Conservation (phyloP, 2,797 vertebrate species). For the Rhadinocentrus ornatus region DNA sequence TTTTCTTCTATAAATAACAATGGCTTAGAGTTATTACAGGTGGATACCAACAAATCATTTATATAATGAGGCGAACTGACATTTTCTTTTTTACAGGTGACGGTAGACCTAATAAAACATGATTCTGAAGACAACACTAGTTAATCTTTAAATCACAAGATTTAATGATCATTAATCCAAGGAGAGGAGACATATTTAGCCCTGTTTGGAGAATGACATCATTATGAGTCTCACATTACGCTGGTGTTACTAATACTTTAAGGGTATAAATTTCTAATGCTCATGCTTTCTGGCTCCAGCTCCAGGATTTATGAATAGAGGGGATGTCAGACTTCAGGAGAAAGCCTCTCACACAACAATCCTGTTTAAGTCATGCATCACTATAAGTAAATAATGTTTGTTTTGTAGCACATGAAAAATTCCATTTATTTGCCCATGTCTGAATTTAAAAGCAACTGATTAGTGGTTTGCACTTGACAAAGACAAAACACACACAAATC, state of each 20-base stretch:
- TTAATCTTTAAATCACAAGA: neutral
- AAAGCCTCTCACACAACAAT: neutral
- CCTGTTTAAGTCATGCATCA: neutral
- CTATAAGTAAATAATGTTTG: neutral
- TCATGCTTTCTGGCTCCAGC: constrained; percentile 2
- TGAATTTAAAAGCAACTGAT: neutral
- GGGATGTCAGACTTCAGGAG: constrained; percentile 8
- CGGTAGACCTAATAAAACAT: neutral
- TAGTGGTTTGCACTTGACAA: neutral
- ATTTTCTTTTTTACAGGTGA: neutral
- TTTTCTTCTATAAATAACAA: neutral
- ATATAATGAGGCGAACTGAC: neutral
- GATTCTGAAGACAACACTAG: neutral
- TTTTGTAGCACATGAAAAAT: no score
- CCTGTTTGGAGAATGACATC: neutral
- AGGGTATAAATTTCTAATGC: neutral
- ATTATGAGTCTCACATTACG: neutral
- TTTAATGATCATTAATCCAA: neutral
- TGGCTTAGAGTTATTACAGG: neutral
- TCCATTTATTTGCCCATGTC: no score
- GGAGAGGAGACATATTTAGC: neutral
- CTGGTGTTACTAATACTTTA: neutral
- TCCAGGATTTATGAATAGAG: neutral
- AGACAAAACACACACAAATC: neutral
- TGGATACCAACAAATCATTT: neutral